phyloP scores from a whole-genome alignment of 1,140 invertebrate species.

The Zaprionus africanus region DNA sequence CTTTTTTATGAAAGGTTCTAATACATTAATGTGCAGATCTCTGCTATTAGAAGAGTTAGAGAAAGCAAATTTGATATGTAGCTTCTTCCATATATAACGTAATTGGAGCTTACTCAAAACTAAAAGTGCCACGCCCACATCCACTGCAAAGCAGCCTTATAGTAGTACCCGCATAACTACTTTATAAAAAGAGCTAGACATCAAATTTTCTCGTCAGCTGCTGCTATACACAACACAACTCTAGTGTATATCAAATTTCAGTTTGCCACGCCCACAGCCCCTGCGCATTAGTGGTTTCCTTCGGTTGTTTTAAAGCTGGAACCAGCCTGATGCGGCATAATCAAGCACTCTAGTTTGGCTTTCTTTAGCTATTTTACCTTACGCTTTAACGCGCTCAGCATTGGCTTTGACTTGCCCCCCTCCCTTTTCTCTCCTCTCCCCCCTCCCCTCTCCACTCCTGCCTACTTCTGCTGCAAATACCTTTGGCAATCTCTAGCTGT shows the following conservation, averaged over 20 bases:
- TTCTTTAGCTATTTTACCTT: conserved; percentile 1
- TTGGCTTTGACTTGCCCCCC: not conserved
- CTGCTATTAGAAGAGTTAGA: not conserved
- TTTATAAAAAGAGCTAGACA: not conserved
- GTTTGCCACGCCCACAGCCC: not conserved
- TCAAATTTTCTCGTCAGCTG: not conserved
- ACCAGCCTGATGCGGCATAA: not conserved
- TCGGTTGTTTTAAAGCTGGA: not conserved
- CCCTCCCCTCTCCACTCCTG: not conserved
- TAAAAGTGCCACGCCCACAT: not conserved
- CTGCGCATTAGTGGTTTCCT: not conserved
- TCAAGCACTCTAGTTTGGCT: not conserved
- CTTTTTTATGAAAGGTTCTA: too few species aligned
- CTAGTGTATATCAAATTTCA: not conserved
- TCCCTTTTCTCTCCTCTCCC: not conserved
- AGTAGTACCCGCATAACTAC: not conserved
- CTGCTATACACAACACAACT: not conserved
- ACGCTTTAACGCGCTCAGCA: not conserved
- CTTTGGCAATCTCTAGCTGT: conserved; percentile 72
- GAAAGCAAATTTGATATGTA: not conserved
- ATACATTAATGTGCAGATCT: not conserved
- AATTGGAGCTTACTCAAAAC: not conserved
- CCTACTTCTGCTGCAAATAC: conserved; percentile 31
- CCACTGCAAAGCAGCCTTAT: not conserved
- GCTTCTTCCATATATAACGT: not conserved